Conservation (phyloP, 1,140 invertebrate genomes). For the Carcinoscorpius rotundicauda region DNA sequence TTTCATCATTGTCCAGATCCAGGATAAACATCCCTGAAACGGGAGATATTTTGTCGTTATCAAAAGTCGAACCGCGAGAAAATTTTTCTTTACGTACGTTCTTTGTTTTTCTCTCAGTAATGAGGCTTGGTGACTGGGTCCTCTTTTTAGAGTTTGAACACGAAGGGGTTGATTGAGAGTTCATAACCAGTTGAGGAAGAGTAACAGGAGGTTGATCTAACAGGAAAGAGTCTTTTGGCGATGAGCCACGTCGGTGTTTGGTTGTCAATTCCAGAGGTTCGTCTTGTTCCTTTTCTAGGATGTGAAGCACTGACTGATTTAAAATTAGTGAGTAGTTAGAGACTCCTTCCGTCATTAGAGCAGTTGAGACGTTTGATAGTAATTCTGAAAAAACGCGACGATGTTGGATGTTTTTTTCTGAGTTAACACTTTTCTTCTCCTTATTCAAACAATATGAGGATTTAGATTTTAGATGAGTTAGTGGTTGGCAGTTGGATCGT, state of each 20-base stretch:
- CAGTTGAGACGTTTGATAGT: too few relatives aligned
- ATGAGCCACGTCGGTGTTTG: too few relatives aligned
- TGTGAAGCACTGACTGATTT: neutral
- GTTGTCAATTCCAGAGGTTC: neutral
- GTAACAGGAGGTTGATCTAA: neutral
- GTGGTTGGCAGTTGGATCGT: constrained; percentile 22
- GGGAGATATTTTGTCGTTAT: constrained; percentile 93
- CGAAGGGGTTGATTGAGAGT: too few relatives aligned
- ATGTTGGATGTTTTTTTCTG: constrained; percentile 15
- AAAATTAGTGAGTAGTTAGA: neutral
- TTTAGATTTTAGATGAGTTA: constrained; percentile 18
- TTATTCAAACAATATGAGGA: constrained; percentile 28
- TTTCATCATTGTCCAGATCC: constrained; percentile 33
- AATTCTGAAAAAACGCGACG: too few relatives aligned
- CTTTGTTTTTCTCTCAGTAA: constrained; percentile 6
- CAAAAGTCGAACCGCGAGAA: constrained; percentile 67
- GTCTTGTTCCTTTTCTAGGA: neutral
- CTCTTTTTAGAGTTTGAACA: too few relatives aligned
- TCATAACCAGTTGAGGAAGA: neutral
- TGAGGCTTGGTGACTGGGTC: neutral
- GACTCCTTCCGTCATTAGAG: too few relatives aligned
- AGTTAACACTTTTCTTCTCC: constrained; percentile 25
- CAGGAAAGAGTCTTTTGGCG: too few relatives aligned
- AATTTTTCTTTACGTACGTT: constrained; percentile 36
- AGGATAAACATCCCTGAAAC: constrained; percentile 93